Percentiles rank a stretch among this genome's conserved stretches.
phyloP scores from a whole-genome alignment of 2,113 vertebrate species.

The Myrmecobius fasciatus region DNA sequence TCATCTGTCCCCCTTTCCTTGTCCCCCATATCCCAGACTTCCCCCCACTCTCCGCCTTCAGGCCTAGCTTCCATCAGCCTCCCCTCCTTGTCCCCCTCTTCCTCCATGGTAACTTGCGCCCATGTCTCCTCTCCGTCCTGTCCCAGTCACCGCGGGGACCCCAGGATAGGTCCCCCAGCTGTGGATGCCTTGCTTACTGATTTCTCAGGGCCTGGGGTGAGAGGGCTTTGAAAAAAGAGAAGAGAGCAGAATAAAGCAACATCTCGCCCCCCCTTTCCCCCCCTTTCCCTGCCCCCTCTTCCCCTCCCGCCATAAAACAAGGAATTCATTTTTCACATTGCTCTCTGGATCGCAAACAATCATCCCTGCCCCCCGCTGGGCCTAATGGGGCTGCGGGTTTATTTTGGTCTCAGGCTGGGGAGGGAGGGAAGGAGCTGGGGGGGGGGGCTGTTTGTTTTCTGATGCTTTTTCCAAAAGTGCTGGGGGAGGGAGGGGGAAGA shows the following conservation, averaged over 20 bases:
- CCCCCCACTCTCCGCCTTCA: conserved; percentile 38
- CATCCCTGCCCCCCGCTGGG: not conserved
- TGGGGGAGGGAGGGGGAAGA: conserved; percentile 27
- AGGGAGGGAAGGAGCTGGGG: not conserved
- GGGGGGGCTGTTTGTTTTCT: conserved; percentile 38
- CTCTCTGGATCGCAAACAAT: not conserved
- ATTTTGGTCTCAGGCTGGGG: conserved; percentile 1
- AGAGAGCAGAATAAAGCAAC: not conserved
- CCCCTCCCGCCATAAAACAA: conserved; percentile 68
- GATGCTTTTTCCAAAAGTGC: conserved; percentile 11
- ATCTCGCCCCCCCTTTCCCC: conserved; percentile 59
- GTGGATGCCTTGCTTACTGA: not conserved
- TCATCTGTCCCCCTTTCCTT: conserved; percentile 57
- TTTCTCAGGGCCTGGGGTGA: not conserved
- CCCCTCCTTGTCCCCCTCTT: no score
- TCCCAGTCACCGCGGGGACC: not conserved
- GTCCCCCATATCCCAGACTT: conserved; percentile 16
- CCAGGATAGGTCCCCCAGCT: not conserved
- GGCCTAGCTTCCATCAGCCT: no score
- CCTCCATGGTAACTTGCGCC: not conserved
- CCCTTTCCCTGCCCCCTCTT: conserved; percentile 1
- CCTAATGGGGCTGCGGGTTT: not conserved
- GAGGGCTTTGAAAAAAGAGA: not conserved
- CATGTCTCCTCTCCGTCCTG: not conserved
- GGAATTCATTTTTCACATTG: conserved; percentile 61